phyloP scores from a whole-genome alignment of 2,888 invertebrate genomes.

The Siphonodentalium dalli region DNA sequence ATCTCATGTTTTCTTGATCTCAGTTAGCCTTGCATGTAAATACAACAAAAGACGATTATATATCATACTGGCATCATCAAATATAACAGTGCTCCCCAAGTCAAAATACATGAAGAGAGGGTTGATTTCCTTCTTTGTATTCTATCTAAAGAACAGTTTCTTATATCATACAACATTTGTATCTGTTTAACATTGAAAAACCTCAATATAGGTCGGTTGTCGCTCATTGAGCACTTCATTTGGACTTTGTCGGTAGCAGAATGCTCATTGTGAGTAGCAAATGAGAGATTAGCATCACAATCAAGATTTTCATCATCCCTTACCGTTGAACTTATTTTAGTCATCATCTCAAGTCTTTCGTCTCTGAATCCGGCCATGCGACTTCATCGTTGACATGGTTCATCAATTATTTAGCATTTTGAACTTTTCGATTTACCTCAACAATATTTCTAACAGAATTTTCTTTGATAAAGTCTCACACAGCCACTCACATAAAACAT shows the following conservation, averaged over 20 bases:
- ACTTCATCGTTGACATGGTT: not conserved
- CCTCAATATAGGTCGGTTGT: not conserved
- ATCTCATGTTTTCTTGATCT: slow-evolving; percentile 10
- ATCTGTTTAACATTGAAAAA: slow-evolving; percentile 12
- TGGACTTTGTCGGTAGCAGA: no score
- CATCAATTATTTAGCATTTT: no score
- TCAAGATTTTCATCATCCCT: no score
- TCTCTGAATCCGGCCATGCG: slow-evolving; percentile 4
- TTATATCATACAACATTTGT: slow-evolving; percentile 11
- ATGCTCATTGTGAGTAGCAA: not conserved
- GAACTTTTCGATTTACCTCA: not conserved
- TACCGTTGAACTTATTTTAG: not conserved
- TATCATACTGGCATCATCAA: slow-evolving; percentile 18
- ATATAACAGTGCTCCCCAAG: slow-evolving; percentile 10
- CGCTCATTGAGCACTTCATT: not conserved
- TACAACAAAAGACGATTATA: not conserved
- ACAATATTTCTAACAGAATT: no score
- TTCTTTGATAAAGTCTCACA: not conserved
- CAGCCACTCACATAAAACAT: not conserved
- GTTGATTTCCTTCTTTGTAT: not conserved
- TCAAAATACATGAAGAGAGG: slow-evolving; percentile 7
- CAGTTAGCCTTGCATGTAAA: slow-evolving; percentile 3
- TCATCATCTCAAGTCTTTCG: not conserved
- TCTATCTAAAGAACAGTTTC: slow-evolving; percentile 10
- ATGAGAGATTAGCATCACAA: no score